Conservation (phyloP, 1,140 invertebrate species). For the Lamellibrachia luymesi region DNA sequence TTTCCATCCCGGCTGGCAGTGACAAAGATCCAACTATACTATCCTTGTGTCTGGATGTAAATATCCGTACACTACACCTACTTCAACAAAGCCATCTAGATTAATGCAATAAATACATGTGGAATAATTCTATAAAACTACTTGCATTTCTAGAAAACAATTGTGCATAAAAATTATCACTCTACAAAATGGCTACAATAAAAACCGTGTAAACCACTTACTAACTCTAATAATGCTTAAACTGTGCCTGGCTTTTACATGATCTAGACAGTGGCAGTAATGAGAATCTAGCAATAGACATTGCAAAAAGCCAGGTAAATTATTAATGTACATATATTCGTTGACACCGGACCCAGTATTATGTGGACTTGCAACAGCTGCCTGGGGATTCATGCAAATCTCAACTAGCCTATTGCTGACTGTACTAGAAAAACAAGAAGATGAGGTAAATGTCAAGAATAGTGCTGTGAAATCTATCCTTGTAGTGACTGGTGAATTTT, state of each 20-base stretch:
- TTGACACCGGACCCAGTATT: background rate
- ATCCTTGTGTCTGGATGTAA: background rate
- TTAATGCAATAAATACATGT: background rate
- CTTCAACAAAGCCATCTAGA: background rate
- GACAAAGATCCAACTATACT: background rate
- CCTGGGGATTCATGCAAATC: too few species aligned
- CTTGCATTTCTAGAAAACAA: background rate
- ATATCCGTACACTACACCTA: background rate
- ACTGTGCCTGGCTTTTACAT: background rate
- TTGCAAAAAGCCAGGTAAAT: background rate
- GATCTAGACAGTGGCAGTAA: background rate
- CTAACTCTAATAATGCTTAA: background rate
- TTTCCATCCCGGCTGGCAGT: background rate
- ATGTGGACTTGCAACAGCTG: background rate
- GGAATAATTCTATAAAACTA: background rate
- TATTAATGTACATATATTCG: background rate
- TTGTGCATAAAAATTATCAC: background rate
- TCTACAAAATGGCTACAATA: background rate
- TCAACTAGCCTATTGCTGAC: too few species aligned
- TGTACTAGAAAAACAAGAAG: too few species aligned
- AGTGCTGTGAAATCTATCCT: background rate
- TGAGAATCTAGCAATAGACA: background rate
- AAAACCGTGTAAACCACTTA: background rate
- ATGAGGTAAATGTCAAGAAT: background rate
- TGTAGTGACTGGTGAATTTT: background rate